A percentile compares a stretch with the other conserved stretches of the same genome.
These are phyloP conservation scores for Polypterus bichir DNA, from an alignment of 2,113 vertebrate genomes.

Conservation along the genomic window DNA sequence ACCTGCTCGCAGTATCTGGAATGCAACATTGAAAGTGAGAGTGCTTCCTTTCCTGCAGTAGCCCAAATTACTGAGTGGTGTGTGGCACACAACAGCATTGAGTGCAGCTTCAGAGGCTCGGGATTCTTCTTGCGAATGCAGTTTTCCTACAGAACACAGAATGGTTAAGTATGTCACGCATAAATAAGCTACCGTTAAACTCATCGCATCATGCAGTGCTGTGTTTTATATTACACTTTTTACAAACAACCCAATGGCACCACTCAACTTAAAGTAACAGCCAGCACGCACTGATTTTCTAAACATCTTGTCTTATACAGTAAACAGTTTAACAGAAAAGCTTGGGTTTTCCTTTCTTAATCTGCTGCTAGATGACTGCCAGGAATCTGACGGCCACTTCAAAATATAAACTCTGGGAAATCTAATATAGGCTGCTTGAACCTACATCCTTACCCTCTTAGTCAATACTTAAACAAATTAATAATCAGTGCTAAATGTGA, in stretches of 20 bases:
- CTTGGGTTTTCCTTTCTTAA: no score
- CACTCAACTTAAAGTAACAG: neutral
- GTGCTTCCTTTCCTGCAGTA: conserved; percentile 77
- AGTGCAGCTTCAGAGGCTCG: conserved; percentile 35
- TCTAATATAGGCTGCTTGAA: no score
- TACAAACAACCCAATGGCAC: neutral
- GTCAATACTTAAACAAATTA: no score
- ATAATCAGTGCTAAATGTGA: no score
- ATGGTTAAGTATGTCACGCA: neutral
- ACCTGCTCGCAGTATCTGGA: conserved; percentile 71
- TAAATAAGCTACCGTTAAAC: neutral
- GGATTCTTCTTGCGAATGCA: conserved; percentile 34
- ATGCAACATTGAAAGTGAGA: conserved; percentile 73
- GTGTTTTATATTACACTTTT: neutral
- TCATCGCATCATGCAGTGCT: neutral
- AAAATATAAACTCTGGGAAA: no score
- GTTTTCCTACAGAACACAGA: conserved; percentile 31
- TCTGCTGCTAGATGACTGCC: no score
- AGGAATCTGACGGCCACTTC: no score
- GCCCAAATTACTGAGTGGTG: conserved; percentile 60
- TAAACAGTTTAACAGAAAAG: no score
- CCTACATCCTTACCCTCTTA: no score
- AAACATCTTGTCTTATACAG: no score
- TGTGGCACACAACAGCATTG: conserved; percentile 47
- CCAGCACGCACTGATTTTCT: no score